These are phyloP conservation scores for Mythimna pallens DNA, from an alignment of 2,888 invertebrate genomes.

Conservation along the genomic window DNA sequence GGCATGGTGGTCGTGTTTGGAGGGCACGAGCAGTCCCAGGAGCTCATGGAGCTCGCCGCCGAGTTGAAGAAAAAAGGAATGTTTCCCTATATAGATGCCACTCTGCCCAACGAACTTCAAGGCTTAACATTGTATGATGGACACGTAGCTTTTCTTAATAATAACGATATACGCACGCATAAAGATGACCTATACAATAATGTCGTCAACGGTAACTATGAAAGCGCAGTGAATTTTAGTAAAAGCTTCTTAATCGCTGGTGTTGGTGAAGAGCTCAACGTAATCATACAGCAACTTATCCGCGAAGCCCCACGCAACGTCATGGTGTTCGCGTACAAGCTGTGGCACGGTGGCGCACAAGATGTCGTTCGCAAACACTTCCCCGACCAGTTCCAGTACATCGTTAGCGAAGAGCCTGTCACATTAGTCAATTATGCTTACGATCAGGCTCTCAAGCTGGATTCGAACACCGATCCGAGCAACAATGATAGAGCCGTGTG, in stretches of 20 bases:
- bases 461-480: slow-evolving; percentile 37
- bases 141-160: slow-evolving; percentile 64
- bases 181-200: slow-evolving; percentile 59
- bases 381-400: slow-evolving; percentile 60
- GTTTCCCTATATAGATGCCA: slow-evolving; percentile 53
- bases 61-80: slow-evolving; percentile 58
- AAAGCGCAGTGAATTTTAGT: slow-evolving; percentile 61
- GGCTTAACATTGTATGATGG: slow-evolving; percentile 63
- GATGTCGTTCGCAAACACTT: slow-evolving; percentile 63
- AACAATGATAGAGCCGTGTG: slow-evolving; percentile 60
- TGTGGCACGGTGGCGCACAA: slow-evolving; percentile 61
- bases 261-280: slow-evolving; percentile 29
- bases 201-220: slow-evolving; percentile 55
- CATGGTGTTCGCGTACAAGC: slow-evolving; percentile 64
- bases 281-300: slow-evolving; percentile 53
- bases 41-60: slow-evolving; percentile 59
- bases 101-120: slow-evolving; percentile 58
- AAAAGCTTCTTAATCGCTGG: slow-evolving; percentile 47
- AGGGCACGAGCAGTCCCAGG: slow-evolving; percentile 45
- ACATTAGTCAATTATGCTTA: slow-evolving; percentile 62
- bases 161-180: slow-evolving; percentile 27
- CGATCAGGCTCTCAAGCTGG: slow-evolving; percentile 60
- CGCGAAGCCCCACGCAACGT: slow-evolving; percentile 48
- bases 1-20: slow-evolving; percentile 70
- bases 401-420: slow-evolving; percentile 58